These are phyloP conservation scores for Nipponacmea schrenckii DNA, from an alignment of 2,888 invertebrate genomes.

Conservation along the genomic window DNA sequence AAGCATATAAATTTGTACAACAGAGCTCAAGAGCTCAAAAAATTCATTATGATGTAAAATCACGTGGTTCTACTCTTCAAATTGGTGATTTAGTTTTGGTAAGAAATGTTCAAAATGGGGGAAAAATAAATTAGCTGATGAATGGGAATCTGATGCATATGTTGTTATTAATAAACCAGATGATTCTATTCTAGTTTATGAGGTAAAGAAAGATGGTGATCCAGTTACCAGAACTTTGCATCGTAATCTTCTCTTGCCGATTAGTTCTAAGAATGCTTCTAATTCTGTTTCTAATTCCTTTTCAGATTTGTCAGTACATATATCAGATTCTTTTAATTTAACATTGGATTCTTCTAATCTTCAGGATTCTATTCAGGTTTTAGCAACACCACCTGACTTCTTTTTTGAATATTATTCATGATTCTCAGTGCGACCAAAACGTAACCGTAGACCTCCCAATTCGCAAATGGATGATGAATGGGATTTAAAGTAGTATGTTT, in stretches of 20 bases:
- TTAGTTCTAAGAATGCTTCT: no score
- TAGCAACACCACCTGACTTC: no score
- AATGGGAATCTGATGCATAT: not conserved
- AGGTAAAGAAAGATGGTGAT: not conserved
- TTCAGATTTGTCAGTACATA: no score
- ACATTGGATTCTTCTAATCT: no score
- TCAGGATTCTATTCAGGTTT: no score
- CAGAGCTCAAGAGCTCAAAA: constrained; percentile 13
- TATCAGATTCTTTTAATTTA: no score
- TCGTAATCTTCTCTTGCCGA: not conserved
- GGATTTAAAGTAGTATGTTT: no score
- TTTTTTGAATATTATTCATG: no score
- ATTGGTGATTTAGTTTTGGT: constrained; percentile 18
- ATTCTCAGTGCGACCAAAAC: no score
- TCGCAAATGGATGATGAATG: no score
- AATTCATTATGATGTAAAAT: constrained; percentile 13
- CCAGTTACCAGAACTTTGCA: not conserved
- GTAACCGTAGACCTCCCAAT: no score
- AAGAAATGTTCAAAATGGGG: not conserved
- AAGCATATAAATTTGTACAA: constrained; percentile 10
- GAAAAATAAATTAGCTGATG: not conserved
- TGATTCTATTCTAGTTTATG: not conserved
- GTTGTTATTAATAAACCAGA: not conserved
- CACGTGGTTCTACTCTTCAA: constrained; percentile 11
- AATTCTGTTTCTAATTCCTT: no score